These are phyloP conservation scores for Megalops cyprinoides DNA, from an alignment of 2,797 vertebrate species.

Conservation along the genomic window DNA sequence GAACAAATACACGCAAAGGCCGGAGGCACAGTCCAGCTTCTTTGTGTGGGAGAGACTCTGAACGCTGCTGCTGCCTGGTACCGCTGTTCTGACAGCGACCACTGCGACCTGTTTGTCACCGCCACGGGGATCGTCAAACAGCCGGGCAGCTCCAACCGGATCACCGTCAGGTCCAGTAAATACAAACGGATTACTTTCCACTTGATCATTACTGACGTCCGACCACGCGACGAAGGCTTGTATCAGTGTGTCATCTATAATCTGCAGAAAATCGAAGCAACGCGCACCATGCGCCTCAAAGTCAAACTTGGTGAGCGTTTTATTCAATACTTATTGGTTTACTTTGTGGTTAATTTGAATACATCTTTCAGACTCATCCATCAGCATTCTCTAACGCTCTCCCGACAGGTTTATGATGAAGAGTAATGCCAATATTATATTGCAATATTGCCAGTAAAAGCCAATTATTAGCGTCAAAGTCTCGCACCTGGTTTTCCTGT, in stretches of 20 bases:
- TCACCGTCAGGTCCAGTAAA: background rate
- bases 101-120: background rate
- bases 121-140: background rate
- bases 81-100: background rate
- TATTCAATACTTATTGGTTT: no score
- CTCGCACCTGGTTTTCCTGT: no score
- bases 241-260: constrained; percentile 8
- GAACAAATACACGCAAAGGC: background rate
- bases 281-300: background rate
- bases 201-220: background rate
- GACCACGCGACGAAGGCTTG: background rate
- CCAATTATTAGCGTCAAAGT: no score
- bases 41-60: background rate
- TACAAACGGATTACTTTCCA: background rate
- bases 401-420: no score
- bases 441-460: no score
- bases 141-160: background rate
- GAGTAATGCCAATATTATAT: background rate
- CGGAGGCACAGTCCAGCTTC: background rate
- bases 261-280: background rate
- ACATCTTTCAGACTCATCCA: no score
- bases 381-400: no score
- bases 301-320: background rate
- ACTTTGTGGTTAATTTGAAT: background rate
- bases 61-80: background rate